Base-by-base conservation (phyloP, 2,797 vertebrate genomes). In the Phataginus tetradactyla region DNA sequence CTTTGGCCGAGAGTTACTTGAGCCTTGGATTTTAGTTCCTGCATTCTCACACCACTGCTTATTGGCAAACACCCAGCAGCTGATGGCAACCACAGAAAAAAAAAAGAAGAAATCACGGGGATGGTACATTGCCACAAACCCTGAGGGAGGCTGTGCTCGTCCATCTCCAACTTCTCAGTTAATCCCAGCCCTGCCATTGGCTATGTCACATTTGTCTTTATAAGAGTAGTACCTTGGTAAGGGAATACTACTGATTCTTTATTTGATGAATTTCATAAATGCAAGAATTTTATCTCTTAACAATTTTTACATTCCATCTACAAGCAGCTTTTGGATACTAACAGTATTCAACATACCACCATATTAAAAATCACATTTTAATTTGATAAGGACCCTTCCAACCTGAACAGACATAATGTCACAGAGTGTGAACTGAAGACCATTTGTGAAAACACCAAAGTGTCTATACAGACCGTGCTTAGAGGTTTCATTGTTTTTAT, bases 311-410 rank as follows among this genome's bases (percentile, higher is more conserved):
- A 13, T 57, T 72, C 23, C 83, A 23, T 37, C 63, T n/a, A 74
- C 3, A 68, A 72, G 20, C 59, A 42, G 37, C 29, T 68, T 90
- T 64, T 51, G 27, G 55, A 32, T 39, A 61, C 53, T 59, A 71
- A 45, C 53, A 32, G 34, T 49, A 51, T 94, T 64, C 7, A 57
- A 21, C 37, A 29, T 74, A 79, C 18, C 32, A 68, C 13, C 42
- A 64, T 37, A 42, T 68, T 71, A 59, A 94, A 89, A 79, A 69
- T 86, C 25, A 20, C 68, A 53, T 94, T 92, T 91, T 64, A 85
- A 87, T 13, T 45, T 45, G 45, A 45, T 45, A 45, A 45, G 3
- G 61, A 75, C 13, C 71, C 63, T 45, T 17, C 23, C n/a, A 25
- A 57, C 7, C 34, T 79, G 39, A 80, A 32, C 18, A 80, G 37